Base-by-base conservation (phyloP, 2,888 invertebrate genomes). In the Melanostoma scalare region DNA sequence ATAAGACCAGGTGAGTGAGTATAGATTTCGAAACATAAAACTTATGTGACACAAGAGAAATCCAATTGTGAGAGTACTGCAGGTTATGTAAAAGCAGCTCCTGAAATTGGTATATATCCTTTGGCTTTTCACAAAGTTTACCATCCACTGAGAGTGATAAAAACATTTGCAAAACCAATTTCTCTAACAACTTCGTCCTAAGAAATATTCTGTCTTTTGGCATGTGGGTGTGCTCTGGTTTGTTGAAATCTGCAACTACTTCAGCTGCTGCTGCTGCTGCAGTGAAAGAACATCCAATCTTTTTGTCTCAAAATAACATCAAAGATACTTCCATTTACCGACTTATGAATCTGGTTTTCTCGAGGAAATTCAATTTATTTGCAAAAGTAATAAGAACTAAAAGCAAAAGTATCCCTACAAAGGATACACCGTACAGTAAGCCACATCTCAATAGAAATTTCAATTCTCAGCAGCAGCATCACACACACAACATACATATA, bases 291-390 rank as follows among this genome's bases (percentile, higher is more conserved):
- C 56, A 9, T 4, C 35, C 40, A 55, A 56, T 56, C 52, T 35
- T 60, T 53, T 71, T 33, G 53, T 67, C 53, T 67, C 67, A 53
- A 44, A 63, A 63, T 63, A 63, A 50, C 63, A 63, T 63, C 63
- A 63, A 63, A 63, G 63, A 48, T 61, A 63, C 53, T 44, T 67
- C 10, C 38, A 67, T 67, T 53, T 67, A 44, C 53, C 67, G 53
- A 53, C 53, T 67, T 67, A 55, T 53, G 50, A 67, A 67, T 67
- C 67, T 44, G 40, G 53, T 67, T 67, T 67, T 52, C 67, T 40
- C 38, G 5, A 33, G 42, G 44, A 67, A 67, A 67, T 67, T 53
- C 67, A 67, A 67, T 67, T 67, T 67, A 67, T 67, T 50, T 42
- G 9, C 30, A 52, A 20, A 53, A 33, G 63, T 63, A 42, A 67